phyloP scores from a whole-genome alignment of 1,140 invertebrate species.

The Colletes gigas region DNA sequence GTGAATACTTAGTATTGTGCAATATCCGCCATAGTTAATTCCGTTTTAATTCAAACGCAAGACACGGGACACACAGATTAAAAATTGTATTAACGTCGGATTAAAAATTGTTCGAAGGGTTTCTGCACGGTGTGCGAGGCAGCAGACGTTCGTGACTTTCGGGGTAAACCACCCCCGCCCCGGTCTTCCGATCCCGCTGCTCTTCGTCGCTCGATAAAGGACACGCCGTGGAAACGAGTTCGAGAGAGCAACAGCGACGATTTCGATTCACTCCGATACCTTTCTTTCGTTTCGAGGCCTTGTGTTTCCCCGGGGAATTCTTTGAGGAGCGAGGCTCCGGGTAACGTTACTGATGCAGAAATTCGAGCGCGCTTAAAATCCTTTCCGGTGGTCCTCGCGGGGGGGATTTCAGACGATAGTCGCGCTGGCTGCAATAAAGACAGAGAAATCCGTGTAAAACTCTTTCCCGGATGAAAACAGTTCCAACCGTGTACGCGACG shows the following conservation, averaged over 20 bases:
- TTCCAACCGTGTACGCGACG: too few species aligned
- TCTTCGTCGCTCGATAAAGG: slow-evolving; percentile 47
- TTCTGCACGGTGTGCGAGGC: not conserved
- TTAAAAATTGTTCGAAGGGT: too few species aligned
- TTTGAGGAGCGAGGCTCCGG: slow-evolving; percentile 4
- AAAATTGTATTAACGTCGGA: too few species aligned
- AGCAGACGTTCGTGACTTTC: not conserved
- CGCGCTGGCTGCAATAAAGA: not conserved
- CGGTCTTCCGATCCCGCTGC: slow-evolving; percentile 50
- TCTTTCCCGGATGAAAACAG: too few species aligned
- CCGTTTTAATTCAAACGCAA: too few species aligned
- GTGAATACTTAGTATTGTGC: too few species aligned
- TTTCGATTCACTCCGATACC: slow-evolving; percentile 27
- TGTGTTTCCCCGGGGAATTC: slow-evolving; percentile 15
- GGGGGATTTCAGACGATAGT: not conserved
- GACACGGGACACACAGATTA: too few species aligned
- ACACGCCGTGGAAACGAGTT: slow-evolving; percentile 6
- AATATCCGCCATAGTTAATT: too few species aligned
- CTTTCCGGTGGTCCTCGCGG: not conserved
- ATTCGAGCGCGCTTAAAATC: slow-evolving; percentile 21
- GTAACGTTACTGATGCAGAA: slow-evolving; percentile 27
- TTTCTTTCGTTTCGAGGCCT: slow-evolving; percentile 12
- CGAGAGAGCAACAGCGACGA: not conserved
- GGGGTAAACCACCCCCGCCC: not conserved
- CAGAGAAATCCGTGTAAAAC: not conserved